Evolutionary conservation across 1,140 invertebrate species (phyloP).

Genomic region (Idris sp.): DNA sequence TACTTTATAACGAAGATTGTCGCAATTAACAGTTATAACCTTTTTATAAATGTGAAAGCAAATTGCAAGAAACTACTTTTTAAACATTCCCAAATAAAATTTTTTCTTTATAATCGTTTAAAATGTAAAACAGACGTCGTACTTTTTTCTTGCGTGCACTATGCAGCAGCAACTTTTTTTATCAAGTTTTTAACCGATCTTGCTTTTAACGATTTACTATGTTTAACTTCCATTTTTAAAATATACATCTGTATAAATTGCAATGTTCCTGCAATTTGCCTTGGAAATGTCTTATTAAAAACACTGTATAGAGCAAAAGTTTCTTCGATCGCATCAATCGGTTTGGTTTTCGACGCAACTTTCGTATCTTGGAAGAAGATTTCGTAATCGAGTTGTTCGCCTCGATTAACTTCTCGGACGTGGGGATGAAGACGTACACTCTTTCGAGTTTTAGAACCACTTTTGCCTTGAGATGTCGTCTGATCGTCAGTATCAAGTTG

Average conservation of each 20-base stretch:
- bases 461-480: not conserved
- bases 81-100: too few species aligned
- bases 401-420: slow-evolving; percentile 9
- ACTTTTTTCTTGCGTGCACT: not conserved
- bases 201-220: slow-evolving; percentile 13
- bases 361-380: slow-evolving; percentile 20
- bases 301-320: slow-evolving; percentile 29
- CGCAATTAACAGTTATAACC: too few species aligned
- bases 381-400: slow-evolving; percentile 8
- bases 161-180: slow-evolving; percentile 10
- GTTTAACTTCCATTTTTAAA: slow-evolving; percentile 20
- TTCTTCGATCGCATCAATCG: slow-evolving; percentile 20
- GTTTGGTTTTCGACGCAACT: slow-evolving; percentile 5
- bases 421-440: slow-evolving; percentile 10
- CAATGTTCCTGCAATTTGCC: slow-evolving; percentile 20
- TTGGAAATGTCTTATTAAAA: slow-evolving; percentile 31
- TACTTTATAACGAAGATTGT: too few species aligned
- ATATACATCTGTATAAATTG: slow-evolving; percentile 26
- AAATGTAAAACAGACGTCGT: too few species aligned
- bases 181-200: slow-evolving; percentile 18
- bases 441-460: not conserved
- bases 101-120: too few species aligned
- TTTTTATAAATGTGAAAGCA: too few species aligned
- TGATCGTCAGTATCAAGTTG: slow-evolving; percentile 2
- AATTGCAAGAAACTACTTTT: too few species aligned